Evolutionary conservation across 2,797 vertebrate genomes (phyloP).

Genomic region (Sebastes nivosus): DNA sequence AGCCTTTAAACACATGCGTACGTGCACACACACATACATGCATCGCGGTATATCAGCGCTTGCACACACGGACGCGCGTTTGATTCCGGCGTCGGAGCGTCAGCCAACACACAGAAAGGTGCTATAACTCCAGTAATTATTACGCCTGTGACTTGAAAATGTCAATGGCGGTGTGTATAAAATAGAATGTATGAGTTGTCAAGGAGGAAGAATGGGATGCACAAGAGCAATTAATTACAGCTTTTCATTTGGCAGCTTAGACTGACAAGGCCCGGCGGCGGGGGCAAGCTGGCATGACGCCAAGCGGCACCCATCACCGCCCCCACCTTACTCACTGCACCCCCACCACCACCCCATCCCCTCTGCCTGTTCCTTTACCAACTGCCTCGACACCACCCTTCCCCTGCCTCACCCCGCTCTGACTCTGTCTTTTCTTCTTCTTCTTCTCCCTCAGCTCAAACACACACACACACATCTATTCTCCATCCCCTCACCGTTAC

Average conservation of each 20-base stretch:
- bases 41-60: slow-evolving; percentile 42
- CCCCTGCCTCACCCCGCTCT: slow-evolving; percentile 22
- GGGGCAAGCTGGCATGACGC: slow-evolving; percentile 81
- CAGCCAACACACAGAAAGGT: slow-evolving; percentile 89
- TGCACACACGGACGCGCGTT: slow-evolving; percentile 33
- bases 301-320: slow-evolving; percentile 68
- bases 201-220: slow-evolving; percentile 83
- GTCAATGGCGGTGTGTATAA: slow-evolving; percentile 89
- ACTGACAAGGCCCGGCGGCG: slow-evolving; percentile 78
- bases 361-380: slow-evolving; percentile 54
- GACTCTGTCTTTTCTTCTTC: slow-evolving; percentile 36
- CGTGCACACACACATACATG: background rate
- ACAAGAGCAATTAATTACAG: slow-evolving; percentile 93
- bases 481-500: background rate
- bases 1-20: slow-evolving; percentile 25
- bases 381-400: slow-evolving; percentile 47
- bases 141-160: slow-evolving; percentile 91
- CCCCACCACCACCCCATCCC: slow-evolving; percentile 1
- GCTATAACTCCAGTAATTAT: slow-evolving; percentile 95
- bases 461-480: background rate
- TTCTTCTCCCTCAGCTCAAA: background rate
- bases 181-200: slow-evolving; percentile 87
- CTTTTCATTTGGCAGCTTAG: slow-evolving; percentile 87
- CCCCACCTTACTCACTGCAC: slow-evolving; percentile 45
- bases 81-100: slow-evolving; percentile 79